phyloP scores from a whole-genome alignment of 1,140 invertebrate genomes.

The Zaprionus ghesquierei region DNA sequence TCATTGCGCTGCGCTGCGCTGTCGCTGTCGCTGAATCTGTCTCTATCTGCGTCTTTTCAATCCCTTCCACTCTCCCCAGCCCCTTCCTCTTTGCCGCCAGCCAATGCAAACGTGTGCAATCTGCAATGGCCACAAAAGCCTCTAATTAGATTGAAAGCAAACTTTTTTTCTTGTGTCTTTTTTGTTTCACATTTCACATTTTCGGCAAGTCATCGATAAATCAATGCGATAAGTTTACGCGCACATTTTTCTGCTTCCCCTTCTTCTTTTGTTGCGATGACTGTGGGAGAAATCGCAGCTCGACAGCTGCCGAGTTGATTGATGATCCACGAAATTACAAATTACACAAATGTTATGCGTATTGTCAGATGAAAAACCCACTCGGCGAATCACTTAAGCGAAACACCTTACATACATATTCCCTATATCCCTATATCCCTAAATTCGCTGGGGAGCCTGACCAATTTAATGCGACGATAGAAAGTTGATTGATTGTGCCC shows the following conservation, averaged over 20 bases:
- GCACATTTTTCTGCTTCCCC: neutral
- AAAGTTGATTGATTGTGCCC: constrained; percentile 62
- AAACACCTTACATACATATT: constrained; percentile 69
- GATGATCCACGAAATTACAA: constrained; percentile 78
- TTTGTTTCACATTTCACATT: constrained; percentile 1
- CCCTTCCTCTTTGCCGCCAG: neutral
- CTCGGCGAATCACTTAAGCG: constrained; percentile 58
- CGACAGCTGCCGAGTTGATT: constrained; percentile 68
- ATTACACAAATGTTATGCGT: constrained; percentile 72
- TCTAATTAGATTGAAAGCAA: constrained; percentile 60
- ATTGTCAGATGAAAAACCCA: constrained; percentile 58
- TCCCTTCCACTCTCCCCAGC: neutral
- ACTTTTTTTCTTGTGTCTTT: constrained; percentile 14
- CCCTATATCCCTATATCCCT: too few relatives aligned
- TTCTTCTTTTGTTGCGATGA: neutral
- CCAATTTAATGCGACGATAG: constrained; percentile 37
- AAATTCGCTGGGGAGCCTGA: neutral
- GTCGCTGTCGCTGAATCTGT: neutral
- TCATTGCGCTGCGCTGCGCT: constrained; percentile 16
- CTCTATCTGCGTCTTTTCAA: neutral
- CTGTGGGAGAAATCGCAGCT: constrained; percentile 48
- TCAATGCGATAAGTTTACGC: constrained; percentile 50
- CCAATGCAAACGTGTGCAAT: constrained; percentile 34
- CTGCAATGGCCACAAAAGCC: constrained; percentile 31
- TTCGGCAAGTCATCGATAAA: constrained; percentile 73